Evolutionary conservation across 2,113 vertebrate genomes (phyloP).

Genomic region (Dinomys branickii): DNA sequence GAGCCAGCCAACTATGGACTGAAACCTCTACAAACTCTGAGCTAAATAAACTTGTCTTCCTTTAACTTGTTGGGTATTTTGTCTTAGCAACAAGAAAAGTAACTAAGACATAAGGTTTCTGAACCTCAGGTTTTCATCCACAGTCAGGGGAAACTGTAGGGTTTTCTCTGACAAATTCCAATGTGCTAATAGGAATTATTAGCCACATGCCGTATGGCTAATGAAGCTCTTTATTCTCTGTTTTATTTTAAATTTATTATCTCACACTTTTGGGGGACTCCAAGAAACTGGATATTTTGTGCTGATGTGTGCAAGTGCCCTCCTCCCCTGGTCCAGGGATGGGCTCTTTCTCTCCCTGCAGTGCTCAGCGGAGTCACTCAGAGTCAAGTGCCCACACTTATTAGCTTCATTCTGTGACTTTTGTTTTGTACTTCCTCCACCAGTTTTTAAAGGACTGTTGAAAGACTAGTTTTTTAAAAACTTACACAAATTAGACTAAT

Average conservation of each 20-base stretch:
- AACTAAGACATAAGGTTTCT: background rate
- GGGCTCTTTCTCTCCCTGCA: background rate
- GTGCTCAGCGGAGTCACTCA: background rate
- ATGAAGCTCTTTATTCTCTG: constrained; percentile 30
- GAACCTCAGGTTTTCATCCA: background rate
- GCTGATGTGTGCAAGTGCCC: background rate
- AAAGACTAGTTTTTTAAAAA: background rate
- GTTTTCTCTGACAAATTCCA: constrained; percentile 3
- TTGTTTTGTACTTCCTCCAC: background rate
- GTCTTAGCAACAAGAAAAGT: background rate
- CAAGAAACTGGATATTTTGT: background rate
- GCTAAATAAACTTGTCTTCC: background rate
- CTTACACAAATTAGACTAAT: background rate
- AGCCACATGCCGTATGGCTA: background rate
- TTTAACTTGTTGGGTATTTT: background rate
- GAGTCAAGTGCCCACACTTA: background rate
- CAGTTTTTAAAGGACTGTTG: background rate
- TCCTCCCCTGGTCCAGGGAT: background rate
- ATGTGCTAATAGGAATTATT: background rate
- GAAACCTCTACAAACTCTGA: background rate
- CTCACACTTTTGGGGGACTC: background rate
- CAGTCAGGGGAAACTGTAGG: background rate
- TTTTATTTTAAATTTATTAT: background rate
- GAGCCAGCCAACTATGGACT: background rate
- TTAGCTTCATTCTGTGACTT: constrained; percentile 7